phyloP scores from a whole-genome alignment of 2,888 invertebrate genomes.

The Cantharis rustica region DNA sequence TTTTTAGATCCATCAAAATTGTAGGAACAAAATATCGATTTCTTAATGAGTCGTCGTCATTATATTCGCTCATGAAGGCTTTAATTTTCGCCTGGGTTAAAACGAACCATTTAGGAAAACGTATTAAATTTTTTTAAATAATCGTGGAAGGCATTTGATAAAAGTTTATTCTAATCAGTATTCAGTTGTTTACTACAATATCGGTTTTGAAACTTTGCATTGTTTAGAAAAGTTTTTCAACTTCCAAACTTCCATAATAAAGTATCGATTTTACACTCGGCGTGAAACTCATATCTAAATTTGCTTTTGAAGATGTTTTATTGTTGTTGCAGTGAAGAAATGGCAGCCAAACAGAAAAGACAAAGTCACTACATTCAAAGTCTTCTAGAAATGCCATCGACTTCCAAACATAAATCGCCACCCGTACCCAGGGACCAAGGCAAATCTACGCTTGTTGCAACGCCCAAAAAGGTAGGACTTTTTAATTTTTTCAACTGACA shows the following conservation, averaged over 20 bases:
- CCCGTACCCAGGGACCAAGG: background rate
- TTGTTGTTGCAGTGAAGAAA: slow-evolving; percentile 47
- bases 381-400: slow-evolving; percentile 59
- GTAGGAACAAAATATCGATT: slow-evolving; percentile 22
- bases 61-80: background rate
- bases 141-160: slow-evolving; percentile 28
- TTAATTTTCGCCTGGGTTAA: background rate
- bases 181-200: slow-evolving; percentile 52
- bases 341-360: slow-evolving; percentile 58
- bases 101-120: background rate
- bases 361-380: slow-evolving; percentile 62
- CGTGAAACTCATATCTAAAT: slow-evolving; percentile 34
- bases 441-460: slow-evolving; percentile 40
- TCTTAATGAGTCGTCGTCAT: slow-evolving; percentile 19
- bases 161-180: slow-evolving; percentile 46
- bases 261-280: slow-evolving; percentile 50
- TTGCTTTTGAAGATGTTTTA: slow-evolving; percentile 43
- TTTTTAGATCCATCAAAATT: slow-evolving; percentile 31
- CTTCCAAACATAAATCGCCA: slow-evolving; percentile 43
- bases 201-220: slow-evolving; percentile 46
- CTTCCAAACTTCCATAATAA: slow-evolving; percentile 52
- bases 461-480: slow-evolving; percentile 57
- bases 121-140: slow-evolving; percentile 26
- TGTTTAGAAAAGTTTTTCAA: slow-evolving; percentile 53
- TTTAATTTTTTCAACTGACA: background rate